These are phyloP conservation scores for Sesia apiformis DNA, from an alignment of 2,888 invertebrate species.

Conservation along the genomic window DNA sequence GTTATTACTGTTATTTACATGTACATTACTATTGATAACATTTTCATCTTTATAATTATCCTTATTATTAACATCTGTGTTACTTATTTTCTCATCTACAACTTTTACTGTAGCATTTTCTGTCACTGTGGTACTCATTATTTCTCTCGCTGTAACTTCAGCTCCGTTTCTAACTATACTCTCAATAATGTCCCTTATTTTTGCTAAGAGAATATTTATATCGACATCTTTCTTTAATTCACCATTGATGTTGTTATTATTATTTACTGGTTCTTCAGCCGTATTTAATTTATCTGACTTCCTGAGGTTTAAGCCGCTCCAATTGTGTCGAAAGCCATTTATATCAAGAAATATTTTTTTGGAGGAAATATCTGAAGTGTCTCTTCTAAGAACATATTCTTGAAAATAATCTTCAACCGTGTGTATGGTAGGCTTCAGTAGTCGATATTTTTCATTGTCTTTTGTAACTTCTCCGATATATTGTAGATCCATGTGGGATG, in stretches of 20 bases:
- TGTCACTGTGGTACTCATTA: no score
- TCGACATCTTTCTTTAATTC: not conserved
- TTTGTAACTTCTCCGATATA: conserved; percentile 34
- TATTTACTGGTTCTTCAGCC: conserved; percentile 1
- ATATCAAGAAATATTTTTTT: conserved; percentile 36
- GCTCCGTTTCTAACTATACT: no score
- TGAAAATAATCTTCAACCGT: conserved; percentile 36
- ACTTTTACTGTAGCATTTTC: no score
- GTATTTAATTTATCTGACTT: conserved; percentile 17
- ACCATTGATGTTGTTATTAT: conserved; percentile 9
- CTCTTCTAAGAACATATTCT: conserved; percentile 27
- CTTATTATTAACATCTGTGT: no score
- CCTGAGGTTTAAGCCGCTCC: conserved; percentile 28
- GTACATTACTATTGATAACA: no score
- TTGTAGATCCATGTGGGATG: conserved; percentile 39
- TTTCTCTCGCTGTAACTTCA: no score
- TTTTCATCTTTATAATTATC: no score
- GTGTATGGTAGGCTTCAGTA: conserved; percentile 39
- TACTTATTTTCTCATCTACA: no score
- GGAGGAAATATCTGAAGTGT: conserved; percentile 12
- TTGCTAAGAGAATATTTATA: no score
- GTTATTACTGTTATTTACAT: no score
- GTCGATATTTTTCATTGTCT: conserved; percentile 36
- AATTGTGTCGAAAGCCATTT: conserved; percentile 46
- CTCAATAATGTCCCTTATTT: no score